Percentiles rank a stretch among this genome's conserved stretches.
phyloP scores from a whole-genome alignment of 2,888 invertebrate genomes.

The Argyresthia albistria region DNA sequence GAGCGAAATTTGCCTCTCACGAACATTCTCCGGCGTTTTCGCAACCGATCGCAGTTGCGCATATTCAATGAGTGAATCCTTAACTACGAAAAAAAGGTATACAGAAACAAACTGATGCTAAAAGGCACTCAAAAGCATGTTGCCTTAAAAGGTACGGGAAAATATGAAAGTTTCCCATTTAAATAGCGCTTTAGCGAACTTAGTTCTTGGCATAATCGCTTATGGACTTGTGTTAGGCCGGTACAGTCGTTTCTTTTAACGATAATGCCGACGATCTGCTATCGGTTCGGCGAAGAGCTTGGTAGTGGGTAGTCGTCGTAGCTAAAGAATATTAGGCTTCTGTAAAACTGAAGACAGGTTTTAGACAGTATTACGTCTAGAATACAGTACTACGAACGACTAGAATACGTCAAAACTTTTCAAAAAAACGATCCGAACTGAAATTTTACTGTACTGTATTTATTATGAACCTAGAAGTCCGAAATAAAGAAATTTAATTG shows the following conservation, averaged over 20 bases:
- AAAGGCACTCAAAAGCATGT: background rate
- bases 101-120: background rate
- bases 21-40: background rate
- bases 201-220: constrained; percentile 25
- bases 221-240: constrained; percentile 25
- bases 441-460: too few relatives aligned
- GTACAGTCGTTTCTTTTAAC: constrained; percentile 31
- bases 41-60: background rate
- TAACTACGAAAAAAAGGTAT: background rate
- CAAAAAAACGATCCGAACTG: too few relatives aligned
- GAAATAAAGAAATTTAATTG: too few relatives aligned
- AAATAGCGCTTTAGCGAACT: constrained; percentile 24
- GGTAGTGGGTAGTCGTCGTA: background rate
- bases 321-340: too few relatives aligned
- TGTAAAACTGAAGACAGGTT: too few relatives aligned
- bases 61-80: background rate
- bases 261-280: constrained; percentile 18
- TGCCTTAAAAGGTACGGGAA: constrained; percentile 2
- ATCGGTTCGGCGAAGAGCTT: background rate
- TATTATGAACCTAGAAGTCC: too few relatives aligned
- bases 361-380: too few relatives aligned
- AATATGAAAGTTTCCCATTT: constrained; percentile 15
- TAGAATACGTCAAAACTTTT: too few relatives aligned
- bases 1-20: too few relatives aligned
- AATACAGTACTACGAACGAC: too few relatives aligned